Percentiles rank a stretch among this genome's conserved stretches.
Evolutionary conservation across 2,888 invertebrate species (phyloP).

Genomic region (Schrankia costaestrigalis): DNA sequence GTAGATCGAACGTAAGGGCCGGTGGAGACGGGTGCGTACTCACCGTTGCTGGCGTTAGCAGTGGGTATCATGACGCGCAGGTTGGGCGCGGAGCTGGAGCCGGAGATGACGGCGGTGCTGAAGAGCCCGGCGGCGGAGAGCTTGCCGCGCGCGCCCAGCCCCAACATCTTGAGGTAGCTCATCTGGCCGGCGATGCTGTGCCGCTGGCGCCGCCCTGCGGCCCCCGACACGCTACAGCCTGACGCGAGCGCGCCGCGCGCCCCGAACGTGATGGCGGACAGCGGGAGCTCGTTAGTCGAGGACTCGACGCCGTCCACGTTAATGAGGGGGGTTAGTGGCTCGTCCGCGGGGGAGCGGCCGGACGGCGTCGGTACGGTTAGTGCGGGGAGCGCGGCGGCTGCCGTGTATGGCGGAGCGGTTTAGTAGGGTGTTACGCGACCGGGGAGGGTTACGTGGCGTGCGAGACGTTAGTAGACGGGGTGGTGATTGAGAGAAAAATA

Average conservation of each 20-base stretch:
- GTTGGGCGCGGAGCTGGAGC: constrained; percentile 95
- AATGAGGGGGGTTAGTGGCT: constrained; percentile 58
- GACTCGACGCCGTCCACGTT: constrained; percentile 76
- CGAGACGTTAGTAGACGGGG: constrained; percentile 56
- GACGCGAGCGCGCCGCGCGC: constrained; percentile 28
- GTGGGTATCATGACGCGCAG: constrained; percentile 92
- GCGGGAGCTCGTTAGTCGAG: constrained; percentile 85
- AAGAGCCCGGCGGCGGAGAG: constrained; percentile 92
- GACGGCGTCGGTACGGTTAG: constrained; percentile 43
- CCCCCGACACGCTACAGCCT: constrained; percentile 50
- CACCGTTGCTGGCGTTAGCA: constrained; percentile 87
- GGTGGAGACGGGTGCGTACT: constrained; percentile 44
- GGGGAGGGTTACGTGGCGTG: constrained; percentile 50
- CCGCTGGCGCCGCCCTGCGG: constrained; percentile 90
- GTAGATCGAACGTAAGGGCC: not conserved
- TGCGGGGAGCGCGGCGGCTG: constrained; percentile 28
- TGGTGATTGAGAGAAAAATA: constrained; percentile 56
- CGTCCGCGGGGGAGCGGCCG: constrained; percentile 41
- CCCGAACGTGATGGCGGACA: constrained; percentile 81
- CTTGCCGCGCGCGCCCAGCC: constrained; percentile 82
- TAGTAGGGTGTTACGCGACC: constrained; percentile 32
- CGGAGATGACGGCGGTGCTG: constrained; percentile 97
- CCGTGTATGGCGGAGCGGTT: constrained; percentile 20
- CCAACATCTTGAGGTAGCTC: constrained; percentile 95
- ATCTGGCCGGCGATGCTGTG: constrained; percentile 98